These are phyloP conservation scores for Hypolimnas misippus DNA, from an alignment of 2,888 invertebrate genomes.

Conservation along the genomic window DNA sequence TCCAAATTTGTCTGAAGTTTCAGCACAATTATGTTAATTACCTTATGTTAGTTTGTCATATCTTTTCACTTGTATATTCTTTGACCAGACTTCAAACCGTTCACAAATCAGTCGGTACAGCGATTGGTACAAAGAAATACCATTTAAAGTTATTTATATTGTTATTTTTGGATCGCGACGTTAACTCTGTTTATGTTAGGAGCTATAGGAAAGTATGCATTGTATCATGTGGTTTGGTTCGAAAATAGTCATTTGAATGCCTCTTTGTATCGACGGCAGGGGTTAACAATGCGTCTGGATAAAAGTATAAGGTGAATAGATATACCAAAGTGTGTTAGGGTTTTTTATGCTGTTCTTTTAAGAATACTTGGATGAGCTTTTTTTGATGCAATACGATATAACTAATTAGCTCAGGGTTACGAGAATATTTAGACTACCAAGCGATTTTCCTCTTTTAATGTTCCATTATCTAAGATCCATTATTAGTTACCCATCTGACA, in stretches of 20 bases:
- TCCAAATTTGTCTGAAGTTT: no score
- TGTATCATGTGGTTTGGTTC: background rate
- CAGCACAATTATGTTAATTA: background rate
- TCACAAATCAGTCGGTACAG: conserved; percentile 78
- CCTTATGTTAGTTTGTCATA: background rate
- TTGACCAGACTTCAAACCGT: conserved; percentile 54
- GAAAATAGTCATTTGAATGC: background rate
- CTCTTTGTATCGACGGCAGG: background rate
- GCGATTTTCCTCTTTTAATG: no score
- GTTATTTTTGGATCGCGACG: conserved; percentile 57
- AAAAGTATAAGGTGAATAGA: no score
- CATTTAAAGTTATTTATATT: conserved; percentile 71
- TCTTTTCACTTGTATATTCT: conserved; percentile 42
- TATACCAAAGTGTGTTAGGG: no score
- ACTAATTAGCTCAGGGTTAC: no score
- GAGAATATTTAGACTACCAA: no score
- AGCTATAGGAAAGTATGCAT: conserved; percentile 20
- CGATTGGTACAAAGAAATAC: conserved; percentile 74
- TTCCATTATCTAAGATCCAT: no score
- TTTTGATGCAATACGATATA: no score
- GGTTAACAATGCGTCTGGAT: background rate
- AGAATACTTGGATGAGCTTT: no score
- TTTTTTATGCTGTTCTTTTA: no score
- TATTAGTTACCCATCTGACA: no score
- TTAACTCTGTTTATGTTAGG: conserved; percentile 45